Evolutionary conservation across 2,797 vertebrate genomes (phyloP), one percentile per base, ranked within the genome.

Genomic region (Tympanoctomys barrerae): DNA sequence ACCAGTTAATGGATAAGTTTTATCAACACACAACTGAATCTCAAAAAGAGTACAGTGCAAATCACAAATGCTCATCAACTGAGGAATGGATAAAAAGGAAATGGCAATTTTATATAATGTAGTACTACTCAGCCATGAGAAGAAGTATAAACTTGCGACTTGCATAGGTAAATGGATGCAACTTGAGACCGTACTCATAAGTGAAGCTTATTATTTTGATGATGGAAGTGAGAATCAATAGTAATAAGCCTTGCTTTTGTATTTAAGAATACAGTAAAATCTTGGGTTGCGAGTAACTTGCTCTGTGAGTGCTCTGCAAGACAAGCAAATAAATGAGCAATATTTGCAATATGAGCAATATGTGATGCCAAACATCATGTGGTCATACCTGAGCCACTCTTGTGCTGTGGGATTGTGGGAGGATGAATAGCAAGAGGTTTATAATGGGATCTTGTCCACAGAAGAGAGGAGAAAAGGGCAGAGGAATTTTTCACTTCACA

Each of bases 261-360:
- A 91, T 93, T 87, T 94, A 88, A 14, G 21, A 89, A 92, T 95
- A 88, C 12, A 46, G 24, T 46, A 46, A 75, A 75, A 75, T 42
- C 24, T 46, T 75, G 24, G 24, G 46, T 46, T 75, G 39, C 12
- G 10, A 39, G 36, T 42, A 75, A 42, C 11, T 75, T 75, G 10
- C 26, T 26, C 11, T n/a, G 12, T 42, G 71, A 42, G 39, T 75
- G 12, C 46, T 75, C 4, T 10, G 2, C 39, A 42, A 73, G 22
- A 73, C 12, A 52, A 52, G 49, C 12, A 54, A 54, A 54, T 14
- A 54, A 54, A 54, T 42, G 10, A 73, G 71, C 36, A 42, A 42
- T 21, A 46, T 14, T 42, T 46, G 11, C 42, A 42, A 73, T 73
- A 42, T 6, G 9, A 73, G 39, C n/a, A 39, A 73, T 42, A 24